Evolutionary conservation across 2,888 invertebrate species (phyloP).

Genomic region (Portevinia maculata): DNA sequence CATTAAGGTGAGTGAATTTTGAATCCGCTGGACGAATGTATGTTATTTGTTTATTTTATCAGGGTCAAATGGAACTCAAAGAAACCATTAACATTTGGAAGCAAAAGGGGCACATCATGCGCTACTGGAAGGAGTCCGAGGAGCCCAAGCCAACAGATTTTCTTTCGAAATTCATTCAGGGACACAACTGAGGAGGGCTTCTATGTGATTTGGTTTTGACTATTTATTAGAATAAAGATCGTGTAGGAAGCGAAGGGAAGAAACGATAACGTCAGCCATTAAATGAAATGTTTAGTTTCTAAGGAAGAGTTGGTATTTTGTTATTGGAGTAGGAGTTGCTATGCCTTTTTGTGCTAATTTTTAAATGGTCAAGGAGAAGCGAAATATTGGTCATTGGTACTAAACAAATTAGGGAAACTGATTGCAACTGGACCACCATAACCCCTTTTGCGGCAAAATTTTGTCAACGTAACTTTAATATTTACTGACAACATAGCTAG

Average conservation of each 20-base stretch:
- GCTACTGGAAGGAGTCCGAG: conserved; percentile 92
- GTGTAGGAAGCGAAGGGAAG: neutral
- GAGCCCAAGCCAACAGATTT: conserved; percentile 95
- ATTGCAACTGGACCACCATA: too few species aligned
- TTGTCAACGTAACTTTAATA: too few species aligned
- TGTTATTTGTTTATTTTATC: conserved; percentile 75
- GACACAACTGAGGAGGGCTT: conserved; percentile 54
- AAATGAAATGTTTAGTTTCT: conserved; percentile 33
- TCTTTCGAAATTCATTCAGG: conserved; percentile 90
- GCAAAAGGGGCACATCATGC: conserved; percentile 94
- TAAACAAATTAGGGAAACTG: too few species aligned
- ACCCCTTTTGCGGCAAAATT: too few species aligned
- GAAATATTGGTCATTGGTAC: too few species aligned
- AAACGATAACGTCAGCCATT: conserved; percentile 10
- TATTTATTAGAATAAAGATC: conserved; percentile 2
- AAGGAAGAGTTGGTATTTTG: neutral
- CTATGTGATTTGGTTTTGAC: conserved; percentile 7
- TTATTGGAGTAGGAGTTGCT: neutral
- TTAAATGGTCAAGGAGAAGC: too few species aligned
- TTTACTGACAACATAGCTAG: too few species aligned
- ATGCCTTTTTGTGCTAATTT: too few species aligned
- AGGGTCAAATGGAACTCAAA: conserved; percentile 98
- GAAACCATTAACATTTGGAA: conserved; percentile 95
- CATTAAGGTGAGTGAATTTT: conserved; percentile 86
- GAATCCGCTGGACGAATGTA: neutral